Conservation (phyloP, 2,797 vertebrate genomes). For the Hirundo rustica region DNA sequence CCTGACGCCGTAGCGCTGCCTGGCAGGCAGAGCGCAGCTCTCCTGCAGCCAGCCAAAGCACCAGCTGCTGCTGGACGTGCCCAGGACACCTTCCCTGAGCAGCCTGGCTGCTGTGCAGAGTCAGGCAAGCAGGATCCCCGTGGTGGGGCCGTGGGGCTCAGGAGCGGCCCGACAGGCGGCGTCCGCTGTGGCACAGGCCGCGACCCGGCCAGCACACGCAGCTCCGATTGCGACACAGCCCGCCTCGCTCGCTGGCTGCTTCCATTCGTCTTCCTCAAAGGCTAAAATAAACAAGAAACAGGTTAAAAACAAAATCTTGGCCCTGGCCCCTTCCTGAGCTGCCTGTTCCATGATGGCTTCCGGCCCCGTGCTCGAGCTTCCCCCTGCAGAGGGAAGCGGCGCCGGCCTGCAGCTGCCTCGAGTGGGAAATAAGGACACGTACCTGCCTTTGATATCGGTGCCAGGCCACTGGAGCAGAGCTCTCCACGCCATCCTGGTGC, state of each 20-base stretch:
- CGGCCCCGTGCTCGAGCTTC: not conserved
- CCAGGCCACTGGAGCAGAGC: not conserved
- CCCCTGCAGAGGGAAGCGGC: conserved; percentile 3
- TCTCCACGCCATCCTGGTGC: accelerated
- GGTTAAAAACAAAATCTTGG: conserved; percentile 63
- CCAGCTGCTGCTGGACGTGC: not conserved
- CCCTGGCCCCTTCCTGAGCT: conserved; percentile 40
- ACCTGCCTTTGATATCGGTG: not conserved
- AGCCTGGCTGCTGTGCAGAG: not conserved
- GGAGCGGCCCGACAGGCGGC: accelerated
- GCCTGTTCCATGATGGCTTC: conserved; percentile 40
- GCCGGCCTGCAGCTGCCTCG: not conserved
- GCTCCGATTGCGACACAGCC: not conserved
- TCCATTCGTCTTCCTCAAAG: conserved; percentile 39
- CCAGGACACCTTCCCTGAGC: not conserved
- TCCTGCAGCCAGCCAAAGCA: not conserved
- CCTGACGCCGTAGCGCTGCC: accelerated
- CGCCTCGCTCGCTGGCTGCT: not conserved
- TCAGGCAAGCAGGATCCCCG: too few species aligned
- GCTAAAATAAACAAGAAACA: conserved; percentile 65
- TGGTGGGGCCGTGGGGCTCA: not conserved
- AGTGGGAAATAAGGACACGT: not conserved
- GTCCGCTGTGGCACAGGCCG: not conserved
- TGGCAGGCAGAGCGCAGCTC: not conserved
- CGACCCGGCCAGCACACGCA: not conserved